These are phyloP conservation scores for human (Homo sapiens) DNA, from an alignment of 2,113 vertebrate genomes.

Conservation along the genomic window GRCh38 chr4:142818001-142818500, in stretches of 20 bases:
- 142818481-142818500: neutral
- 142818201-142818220: rapidly evolving
- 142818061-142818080: neutral
- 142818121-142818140: neutral
- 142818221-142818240: too few species aligned
- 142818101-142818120: neutral
- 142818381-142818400: neutral
- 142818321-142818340: neutral
- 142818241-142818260: neutral
- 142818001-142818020: rapidly evolving
- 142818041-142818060: neutral
- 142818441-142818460: neutral
- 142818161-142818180: neutral
- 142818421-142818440: neutral
- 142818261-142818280: neutral
- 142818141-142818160: neutral
- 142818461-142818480: neutral
- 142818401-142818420: neutral
- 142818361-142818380: neutral
- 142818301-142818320: neutral
- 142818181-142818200: rapidly evolving
- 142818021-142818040: neutral
- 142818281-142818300: neutral
- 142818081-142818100: neutral
- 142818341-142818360: neutral